Evolutionary conservation across 2,113 vertebrate genomes (phyloP), one percentile per base, ranked within the genome.

Genomic region (Benitochromis conjunctus): DNA sequence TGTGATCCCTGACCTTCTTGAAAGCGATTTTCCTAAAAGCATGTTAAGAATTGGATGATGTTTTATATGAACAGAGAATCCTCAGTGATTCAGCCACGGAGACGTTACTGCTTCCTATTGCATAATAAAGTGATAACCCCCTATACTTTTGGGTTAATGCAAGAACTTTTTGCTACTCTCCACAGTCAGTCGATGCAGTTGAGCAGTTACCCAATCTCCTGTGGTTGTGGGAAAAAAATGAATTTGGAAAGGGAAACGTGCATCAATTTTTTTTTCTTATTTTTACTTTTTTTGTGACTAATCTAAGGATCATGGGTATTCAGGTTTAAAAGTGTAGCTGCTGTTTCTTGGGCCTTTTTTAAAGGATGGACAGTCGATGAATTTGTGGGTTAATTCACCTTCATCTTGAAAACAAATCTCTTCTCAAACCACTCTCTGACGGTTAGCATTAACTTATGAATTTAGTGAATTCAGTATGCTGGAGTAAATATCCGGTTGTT

Each of bases 61-160:
- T 85, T 41, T 21, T 9, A 16, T 34, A 0, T 13, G 55, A 84
- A 58, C 10, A 36, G 18, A 13, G 82, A 82, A 62, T 88, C 43
- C 71, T 66, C 48, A 60, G 21, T 19, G 56, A 48, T 24, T 43
- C 46, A 53, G 85, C 54, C 64, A 3, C n/a, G 18, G 48, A 86
- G 55, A 56, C 31, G 86, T 53, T 80, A 74, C 55, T 77, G 24
- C 21, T 79, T 38, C 86, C 54, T 85, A 9, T 64, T 71, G 53
- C 62, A 86, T 62, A 54, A 57, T 89, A 66, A 89, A 79, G 46
- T 62, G 56, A 53, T 83, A 80, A 85, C 80, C 34, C 9, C 41
- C 21, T 71, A 38, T 62, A 85, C 76, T 88, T 71, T 46, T 54
- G 16, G 64, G 36, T 29, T 26, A 78, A 11, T 81, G 36, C 78